Evolutionary conservation across 2,888 invertebrate species (phyloP).

Genomic region (Leucoptera coffeella): DNA sequence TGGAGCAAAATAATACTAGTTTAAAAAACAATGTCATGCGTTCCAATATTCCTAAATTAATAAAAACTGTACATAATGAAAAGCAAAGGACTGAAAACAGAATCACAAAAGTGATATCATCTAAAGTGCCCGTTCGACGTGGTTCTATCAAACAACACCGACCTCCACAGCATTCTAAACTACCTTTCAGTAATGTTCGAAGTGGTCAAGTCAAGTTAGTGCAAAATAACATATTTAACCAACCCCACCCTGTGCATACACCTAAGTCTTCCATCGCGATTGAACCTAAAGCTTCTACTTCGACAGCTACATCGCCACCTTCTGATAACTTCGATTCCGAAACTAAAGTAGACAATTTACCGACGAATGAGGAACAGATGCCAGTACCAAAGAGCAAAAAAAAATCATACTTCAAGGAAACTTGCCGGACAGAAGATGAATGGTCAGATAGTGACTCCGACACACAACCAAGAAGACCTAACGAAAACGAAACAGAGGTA

Average conservation of each 20-base stretch:
- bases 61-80: conserved; percentile 18
- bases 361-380: too few species aligned
- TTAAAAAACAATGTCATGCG: background rate
- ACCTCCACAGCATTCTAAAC: conserved; percentile 38
- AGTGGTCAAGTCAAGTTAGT: conserved; percentile 42
- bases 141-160: conserved; percentile 30
- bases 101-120: conserved; percentile 22
- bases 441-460: conserved; percentile 48
- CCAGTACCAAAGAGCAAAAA: too few species aligned
- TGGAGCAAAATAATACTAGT: background rate
- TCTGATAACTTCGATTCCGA: too few species aligned
- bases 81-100: conserved; percentile 27
- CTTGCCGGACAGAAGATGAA: conserved; percentile 59
- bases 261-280: conserved; percentile 8
- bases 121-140: conserved; percentile 36
- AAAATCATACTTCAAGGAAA: conserved; percentile 52
- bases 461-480: background rate
- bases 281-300: conserved; percentile 24
- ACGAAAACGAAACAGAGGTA: background rate
- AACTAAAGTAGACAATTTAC: too few species aligned
- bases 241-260: too few species aligned
- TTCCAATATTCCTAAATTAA: conserved; percentile 29
- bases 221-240: conserved; percentile 34
- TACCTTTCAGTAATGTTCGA: conserved; percentile 37
- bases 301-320: too few species aligned